phyloP scores from a whole-genome alignment of 2,113 vertebrate genomes.

The Plectropomus leopardus region DNA sequence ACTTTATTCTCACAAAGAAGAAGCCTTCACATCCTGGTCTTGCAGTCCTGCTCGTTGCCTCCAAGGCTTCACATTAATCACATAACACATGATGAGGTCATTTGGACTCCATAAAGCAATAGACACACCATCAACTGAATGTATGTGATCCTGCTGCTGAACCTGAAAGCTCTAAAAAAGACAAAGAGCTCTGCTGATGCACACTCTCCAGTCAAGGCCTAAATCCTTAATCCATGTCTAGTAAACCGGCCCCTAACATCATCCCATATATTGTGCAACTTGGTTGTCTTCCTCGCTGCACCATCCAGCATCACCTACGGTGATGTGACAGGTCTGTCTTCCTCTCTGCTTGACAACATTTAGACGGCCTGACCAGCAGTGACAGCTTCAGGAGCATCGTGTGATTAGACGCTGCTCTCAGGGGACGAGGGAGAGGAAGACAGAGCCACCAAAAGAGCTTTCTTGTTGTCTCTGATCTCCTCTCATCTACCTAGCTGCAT shows the following conservation, averaged over 20 bases:
- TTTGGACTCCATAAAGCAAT: slow-evolving; percentile 28
- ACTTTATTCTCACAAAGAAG: background rate
- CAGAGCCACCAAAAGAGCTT: slow-evolving; percentile 28
- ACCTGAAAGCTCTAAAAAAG: slow-evolving; percentile 9
- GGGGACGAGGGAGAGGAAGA: slow-evolving; percentile 47
- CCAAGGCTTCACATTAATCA: slow-evolving; percentile 25
- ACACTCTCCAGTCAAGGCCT: background rate
- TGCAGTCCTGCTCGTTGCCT: background rate
- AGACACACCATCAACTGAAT: slow-evolving; percentile 19
- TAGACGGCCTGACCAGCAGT: slow-evolving; percentile 54
- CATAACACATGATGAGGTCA: slow-evolving; percentile 25
- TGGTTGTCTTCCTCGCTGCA: slow-evolving; percentile 35
- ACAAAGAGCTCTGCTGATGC: background rate
- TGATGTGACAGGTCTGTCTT: slow-evolving; percentile 42
- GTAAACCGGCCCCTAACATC: slow-evolving; percentile 16
- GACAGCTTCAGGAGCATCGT: slow-evolving; percentile 61
- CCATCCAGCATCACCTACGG: slow-evolving; percentile 31
- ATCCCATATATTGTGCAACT: background rate
- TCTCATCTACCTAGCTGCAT: slow-evolving; percentile 32
- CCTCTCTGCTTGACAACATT: slow-evolving; percentile 28
- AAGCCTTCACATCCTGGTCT: background rate
- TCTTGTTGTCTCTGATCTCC: slow-evolving; percentile 55
- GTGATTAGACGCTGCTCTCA: slow-evolving; percentile 51
- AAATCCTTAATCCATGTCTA: slow-evolving; percentile 5
- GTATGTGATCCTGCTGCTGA: background rate